These are phyloP conservation scores for Poecile atricapillus DNA, from an alignment of 2,113 vertebrate genomes.

Conservation along the genomic window DNA sequence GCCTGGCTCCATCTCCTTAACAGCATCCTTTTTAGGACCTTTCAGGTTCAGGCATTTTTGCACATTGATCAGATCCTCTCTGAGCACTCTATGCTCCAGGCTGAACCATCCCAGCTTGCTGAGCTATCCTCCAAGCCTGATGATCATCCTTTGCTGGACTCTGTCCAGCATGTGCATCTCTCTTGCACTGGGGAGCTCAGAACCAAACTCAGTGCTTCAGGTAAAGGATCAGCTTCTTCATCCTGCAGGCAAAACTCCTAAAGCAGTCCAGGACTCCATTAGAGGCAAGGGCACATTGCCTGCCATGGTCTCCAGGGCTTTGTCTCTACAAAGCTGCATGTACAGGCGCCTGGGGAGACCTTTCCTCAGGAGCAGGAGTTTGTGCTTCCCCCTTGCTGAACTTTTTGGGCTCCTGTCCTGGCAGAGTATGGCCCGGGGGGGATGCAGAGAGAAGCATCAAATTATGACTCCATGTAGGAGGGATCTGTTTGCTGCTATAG, in stretches of 20 bases:
- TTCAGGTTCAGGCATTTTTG: neutral
- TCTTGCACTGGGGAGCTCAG: neutral
- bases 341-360: no score
- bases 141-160: neutral
- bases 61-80: neutral
- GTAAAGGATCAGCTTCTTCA: accelerated
- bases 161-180: accelerated
- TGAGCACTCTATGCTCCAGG: neutral
- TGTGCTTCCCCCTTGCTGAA: neutral
- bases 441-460: neutral
- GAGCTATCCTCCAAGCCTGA: neutral
- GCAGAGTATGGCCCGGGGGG: neutral
- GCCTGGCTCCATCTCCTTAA: neutral
- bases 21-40: neutral
- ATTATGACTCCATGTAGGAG: neutral
- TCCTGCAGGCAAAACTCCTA: neutral
- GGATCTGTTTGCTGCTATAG: neutral
- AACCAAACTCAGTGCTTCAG: accelerated
- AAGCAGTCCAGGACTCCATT: neutral
- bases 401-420: neutral
- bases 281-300: neutral
- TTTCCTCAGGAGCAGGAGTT: neutral
- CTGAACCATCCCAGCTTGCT: neutral
- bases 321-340: accelerated
- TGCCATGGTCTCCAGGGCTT: neutral